phyloP scores from a whole-genome alignment of 1,140 invertebrate species.

The Theocolax elegans region DNA sequence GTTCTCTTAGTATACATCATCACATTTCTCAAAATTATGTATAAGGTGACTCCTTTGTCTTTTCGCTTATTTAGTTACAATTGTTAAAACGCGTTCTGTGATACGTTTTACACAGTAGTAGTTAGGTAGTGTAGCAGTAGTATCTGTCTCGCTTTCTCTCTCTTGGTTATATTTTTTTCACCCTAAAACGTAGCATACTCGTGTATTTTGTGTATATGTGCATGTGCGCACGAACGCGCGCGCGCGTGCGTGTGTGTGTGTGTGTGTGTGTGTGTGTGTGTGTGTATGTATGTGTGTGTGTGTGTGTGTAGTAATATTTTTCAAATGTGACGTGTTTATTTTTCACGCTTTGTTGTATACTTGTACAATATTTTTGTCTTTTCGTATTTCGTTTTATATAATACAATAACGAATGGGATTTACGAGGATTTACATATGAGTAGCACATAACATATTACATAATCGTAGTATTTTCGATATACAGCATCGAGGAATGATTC shows the following conservation, averaged over 20 bases:
- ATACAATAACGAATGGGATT: constrained; percentile 62
- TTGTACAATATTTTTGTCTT: constrained; percentile 46
- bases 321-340: constrained; percentile 31
- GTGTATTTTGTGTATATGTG: constrained; percentile 13
- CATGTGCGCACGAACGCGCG: too few species aligned
- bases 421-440: constrained; percentile 61
- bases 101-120: constrained; percentile 33
- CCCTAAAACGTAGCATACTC: constrained; percentile 39
- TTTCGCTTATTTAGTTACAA: constrained; percentile 41
- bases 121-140: constrained; percentile 35
- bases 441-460: constrained; percentile 62
- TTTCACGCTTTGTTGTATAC: constrained; percentile 45
- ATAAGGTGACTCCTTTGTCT: constrained; percentile 32
- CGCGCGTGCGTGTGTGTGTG: constrained; percentile 7
- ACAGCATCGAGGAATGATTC: constrained; percentile 65
- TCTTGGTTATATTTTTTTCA: constrained; percentile 32
- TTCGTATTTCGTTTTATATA: constrained; percentile 52
- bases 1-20: background rate
- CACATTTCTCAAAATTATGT: background rate
- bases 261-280: background rate
- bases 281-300: constrained; percentile 2
- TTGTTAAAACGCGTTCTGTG: constrained; percentile 35
- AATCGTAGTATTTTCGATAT: constrained; percentile 62
- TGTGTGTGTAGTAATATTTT: constrained; percentile 15
- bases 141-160: constrained; percentile 41